Evolutionary conservation across 1,140 invertebrate genomes (phyloP), one percentile per base, ranked within the genome.

Genomic region (Paramacrobiotus metropolitanus): DNA sequence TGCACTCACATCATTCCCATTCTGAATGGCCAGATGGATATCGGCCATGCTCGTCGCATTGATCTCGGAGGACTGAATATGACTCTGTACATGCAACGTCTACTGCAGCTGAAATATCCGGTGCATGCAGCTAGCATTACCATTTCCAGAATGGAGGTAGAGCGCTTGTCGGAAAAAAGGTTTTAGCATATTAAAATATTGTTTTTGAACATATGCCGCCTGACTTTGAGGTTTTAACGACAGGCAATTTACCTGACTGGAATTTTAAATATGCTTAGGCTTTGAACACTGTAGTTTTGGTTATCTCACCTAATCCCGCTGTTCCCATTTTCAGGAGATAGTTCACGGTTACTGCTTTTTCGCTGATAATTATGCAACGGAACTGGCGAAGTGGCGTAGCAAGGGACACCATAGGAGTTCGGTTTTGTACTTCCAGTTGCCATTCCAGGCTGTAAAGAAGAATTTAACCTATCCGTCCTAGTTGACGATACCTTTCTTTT

Each of bases 51-150:
- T 40, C 79, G 86, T 64, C 78, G 90, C 66, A 82, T 94, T 28
- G 90, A 89, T 75, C 74, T 90, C 62, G 80, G 91, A 60, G 89
- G 89, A 9, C 83, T 78, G 69, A 86, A 92, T 72, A 80, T 93
- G 62, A 83, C 83, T 55, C 80, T 76, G 20, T 92, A 87, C 70
- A 77, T 95, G 70, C 88, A 92, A 67, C 79, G 87, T 65, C 73
- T 92, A n/a, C 75, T 94, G 21, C 89, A 94, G 72, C 75, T 95
- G 21, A 94, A 93, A 72, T 93, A 94, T 75, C 88, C 90, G 2
- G 83, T 83, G 1, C 89, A 93, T 75, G 78, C 85, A 0, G 84
- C 83, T 70, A 81, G 85, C 2, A 85, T 94, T 61, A 88, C 87
- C 2, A 79, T 84, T 65, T 86, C 82, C 64, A 78, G 87, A 66